Evolutionary conservation across 1,140 invertebrate species (phyloP).

Genomic region (Lordiphosa mommai): DNA sequence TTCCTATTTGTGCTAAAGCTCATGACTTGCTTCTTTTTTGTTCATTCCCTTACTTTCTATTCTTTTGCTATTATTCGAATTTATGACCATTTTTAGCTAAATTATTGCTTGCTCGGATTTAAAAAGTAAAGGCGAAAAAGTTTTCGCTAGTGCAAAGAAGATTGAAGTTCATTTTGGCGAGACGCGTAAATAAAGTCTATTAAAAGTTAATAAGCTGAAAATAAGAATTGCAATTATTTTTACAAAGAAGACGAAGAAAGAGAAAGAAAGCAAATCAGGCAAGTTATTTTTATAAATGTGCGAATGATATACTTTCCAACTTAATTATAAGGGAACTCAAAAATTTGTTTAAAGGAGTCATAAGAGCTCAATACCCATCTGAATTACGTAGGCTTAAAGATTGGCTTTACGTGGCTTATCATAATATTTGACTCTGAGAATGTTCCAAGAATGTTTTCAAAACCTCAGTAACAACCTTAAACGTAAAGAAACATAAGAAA

Average conservation of each 20-base stretch:
- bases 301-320: too few relatives aligned
- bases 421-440: too few relatives aligned
- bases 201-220: constrained; percentile 42
- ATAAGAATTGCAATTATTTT: constrained; percentile 44
- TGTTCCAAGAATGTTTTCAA: too few relatives aligned
- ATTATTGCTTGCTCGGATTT: constrained; percentile 47
- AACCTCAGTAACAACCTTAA: too few relatives aligned
- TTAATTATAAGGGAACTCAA: too few relatives aligned
- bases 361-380: too few relatives aligned
- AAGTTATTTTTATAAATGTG: too few relatives aligned
- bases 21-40: constrained; percentile 23
- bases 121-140: constrained; percentile 27
- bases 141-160: constrained; percentile 4
- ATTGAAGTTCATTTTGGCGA: constrained; percentile 13
- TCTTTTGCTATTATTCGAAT: constrained; percentile 48
- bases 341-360: too few relatives aligned
- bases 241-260: background rate
- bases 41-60: constrained; percentile 23
- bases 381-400: too few relatives aligned
- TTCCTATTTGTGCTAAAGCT: constrained; percentile 30
- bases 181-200: constrained; percentile 39
- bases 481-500: too few relatives aligned
- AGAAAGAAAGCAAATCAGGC: too few relatives aligned
- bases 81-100: constrained; percentile 53
- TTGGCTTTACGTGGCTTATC: too few relatives aligned